phyloP scores from a whole-genome alignment of 2,113 vertebrate genomes.

The Chaetodon auriga region DNA sequence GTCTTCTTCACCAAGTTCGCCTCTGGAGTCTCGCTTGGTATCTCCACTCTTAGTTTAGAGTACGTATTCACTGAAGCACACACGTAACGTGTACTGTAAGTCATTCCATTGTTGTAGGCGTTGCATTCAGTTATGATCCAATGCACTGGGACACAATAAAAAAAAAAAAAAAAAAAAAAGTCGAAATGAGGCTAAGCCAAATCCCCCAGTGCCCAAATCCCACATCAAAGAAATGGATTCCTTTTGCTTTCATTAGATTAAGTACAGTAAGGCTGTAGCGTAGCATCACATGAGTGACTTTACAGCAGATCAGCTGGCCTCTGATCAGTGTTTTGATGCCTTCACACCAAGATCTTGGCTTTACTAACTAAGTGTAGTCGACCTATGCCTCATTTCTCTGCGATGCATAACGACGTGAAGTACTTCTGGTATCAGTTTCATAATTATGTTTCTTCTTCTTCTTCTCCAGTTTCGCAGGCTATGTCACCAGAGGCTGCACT shows the following conservation, averaged over 20 bases:
- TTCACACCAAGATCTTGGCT: constrained; percentile 2
- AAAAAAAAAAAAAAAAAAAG: constrained; percentile 18
- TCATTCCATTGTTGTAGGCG: not conserved
- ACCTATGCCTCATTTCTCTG: not conserved
- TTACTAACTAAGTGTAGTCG: not conserved
- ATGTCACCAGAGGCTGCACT: constrained; percentile 89
- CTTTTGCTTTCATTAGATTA: constrained; percentile 37
- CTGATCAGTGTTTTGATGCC: constrained; percentile 5
- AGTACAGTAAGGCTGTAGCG: constrained; percentile 28
- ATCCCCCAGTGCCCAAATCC: constrained; percentile 54
- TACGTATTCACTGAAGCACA: constrained; percentile 79
- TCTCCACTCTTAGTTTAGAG: constrained; percentile 97
- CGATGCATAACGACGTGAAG: not conserved
- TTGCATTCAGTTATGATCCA: not conserved
- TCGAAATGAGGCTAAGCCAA: constrained; percentile 50
- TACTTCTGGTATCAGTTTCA: not conserved
- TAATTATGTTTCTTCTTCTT: not conserved
- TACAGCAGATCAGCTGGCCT: not conserved
- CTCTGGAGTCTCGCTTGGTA: constrained; percentile 94
- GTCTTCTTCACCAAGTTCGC: constrained; percentile 99
- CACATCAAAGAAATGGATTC: constrained; percentile 61
- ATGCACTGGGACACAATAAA: not conserved
- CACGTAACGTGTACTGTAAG: not conserved
- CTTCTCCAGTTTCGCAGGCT: constrained; percentile 95
- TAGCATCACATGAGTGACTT: constrained; percentile 29